A percentile compares a stretch with the other conserved stretches of the same genome.
Conservation (phyloP, 1,140 invertebrate genomes). For the Drosophila ogumai region DNA sequence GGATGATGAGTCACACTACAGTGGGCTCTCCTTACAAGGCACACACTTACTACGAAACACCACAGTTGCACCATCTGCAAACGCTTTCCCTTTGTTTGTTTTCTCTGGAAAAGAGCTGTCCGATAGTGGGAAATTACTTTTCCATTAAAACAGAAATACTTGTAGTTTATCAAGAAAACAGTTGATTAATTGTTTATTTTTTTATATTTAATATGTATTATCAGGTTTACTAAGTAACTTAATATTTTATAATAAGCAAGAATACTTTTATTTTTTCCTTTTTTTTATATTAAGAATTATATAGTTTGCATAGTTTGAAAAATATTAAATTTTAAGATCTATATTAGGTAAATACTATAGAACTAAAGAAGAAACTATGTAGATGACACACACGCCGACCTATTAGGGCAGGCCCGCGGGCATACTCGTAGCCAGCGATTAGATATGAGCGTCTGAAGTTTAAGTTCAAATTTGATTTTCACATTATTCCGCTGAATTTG, state of each 20-base stretch:
- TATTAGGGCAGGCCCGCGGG: slow-evolving; percentile 4
- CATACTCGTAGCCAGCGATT: background rate
- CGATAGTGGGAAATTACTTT: background rate
- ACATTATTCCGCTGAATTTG: slow-evolving; percentile 15
- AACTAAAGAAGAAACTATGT: background rate
- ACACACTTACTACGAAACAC: background rate
- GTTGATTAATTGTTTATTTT: background rate
- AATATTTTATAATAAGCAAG: background rate
- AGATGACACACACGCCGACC: slow-evolving; percentile 2
- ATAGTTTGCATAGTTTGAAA: background rate
- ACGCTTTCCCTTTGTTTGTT: background rate
- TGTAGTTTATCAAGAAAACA: too few species aligned
- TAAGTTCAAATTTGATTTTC: slow-evolving; percentile 16
- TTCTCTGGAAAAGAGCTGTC: background rate
- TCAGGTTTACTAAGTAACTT: too few species aligned
- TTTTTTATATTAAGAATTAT: background rate
- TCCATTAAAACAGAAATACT: background rate
- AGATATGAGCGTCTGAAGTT: slow-evolving; percentile 10
- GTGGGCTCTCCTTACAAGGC: background rate
- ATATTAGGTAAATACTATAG: background rate
- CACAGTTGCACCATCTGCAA: background rate
- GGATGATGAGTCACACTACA: slow-evolving; percentile 7
- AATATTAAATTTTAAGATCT: background rate
- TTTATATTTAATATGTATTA: background rate
- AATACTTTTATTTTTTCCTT: background rate